phyloP scores from a whole-genome alignment of 2,113 vertebrate genomes.

The Amblyopsis rosae region DNA sequence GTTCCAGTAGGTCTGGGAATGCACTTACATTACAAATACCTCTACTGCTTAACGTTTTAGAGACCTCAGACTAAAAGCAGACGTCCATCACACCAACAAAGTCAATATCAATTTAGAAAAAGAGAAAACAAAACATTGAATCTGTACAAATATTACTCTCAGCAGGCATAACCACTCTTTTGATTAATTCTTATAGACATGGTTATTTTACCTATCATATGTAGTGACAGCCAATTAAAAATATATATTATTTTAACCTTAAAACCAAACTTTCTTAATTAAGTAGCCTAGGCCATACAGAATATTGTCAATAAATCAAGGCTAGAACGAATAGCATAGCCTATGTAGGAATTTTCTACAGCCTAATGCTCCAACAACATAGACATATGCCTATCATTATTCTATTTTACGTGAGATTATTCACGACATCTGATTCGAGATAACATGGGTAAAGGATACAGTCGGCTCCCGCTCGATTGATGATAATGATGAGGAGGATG shows the following conservation, averaged over 20 bases:
- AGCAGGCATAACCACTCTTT: constrained; percentile 63
- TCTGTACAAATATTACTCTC: constrained; percentile 72
- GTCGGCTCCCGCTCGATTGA: too few species aligned
- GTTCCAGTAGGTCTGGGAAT: constrained; percentile 64
- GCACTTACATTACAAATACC: constrained; percentile 65
- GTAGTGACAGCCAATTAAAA: constrained; percentile 28
- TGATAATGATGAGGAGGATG: too few species aligned
- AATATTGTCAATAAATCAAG: too few species aligned
- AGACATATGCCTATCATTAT: too few species aligned
- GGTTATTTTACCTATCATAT: constrained; percentile 51
- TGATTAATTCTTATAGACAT: constrained; percentile 52
- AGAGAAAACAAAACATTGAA: constrained; percentile 72
- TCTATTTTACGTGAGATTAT: too few species aligned
- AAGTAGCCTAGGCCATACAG: not conserved
- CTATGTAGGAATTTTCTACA: too few species aligned
- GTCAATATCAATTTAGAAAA: constrained; percentile 70
- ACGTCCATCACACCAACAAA: constrained; percentile 79
- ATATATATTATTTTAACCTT: not conserved
- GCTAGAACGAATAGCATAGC: too few species aligned
- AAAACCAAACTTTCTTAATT: too few species aligned
- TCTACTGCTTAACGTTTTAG: constrained; percentile 46
- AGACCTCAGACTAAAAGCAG: constrained; percentile 73
- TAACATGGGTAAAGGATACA: too few species aligned
- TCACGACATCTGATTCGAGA: too few species aligned
- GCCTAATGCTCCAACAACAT: too few species aligned